These are phyloP conservation scores for Smutsia gigantea DNA, from an alignment of 2,797 vertebrate species.

Conservation along the genomic window DNA sequence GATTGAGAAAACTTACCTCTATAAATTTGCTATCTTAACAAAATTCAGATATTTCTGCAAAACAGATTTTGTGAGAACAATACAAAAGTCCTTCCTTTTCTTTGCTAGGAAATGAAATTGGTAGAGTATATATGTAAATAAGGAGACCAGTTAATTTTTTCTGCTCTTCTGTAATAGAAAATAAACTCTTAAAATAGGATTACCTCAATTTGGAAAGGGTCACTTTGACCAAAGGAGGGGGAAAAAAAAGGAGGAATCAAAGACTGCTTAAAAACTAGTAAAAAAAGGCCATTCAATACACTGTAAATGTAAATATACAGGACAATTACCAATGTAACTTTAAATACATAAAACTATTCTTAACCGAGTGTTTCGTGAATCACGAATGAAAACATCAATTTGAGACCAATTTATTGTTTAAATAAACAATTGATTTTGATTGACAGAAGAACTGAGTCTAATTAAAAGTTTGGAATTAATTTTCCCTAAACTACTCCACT, in stretches of 20 bases:
- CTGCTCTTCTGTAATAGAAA: neutral
- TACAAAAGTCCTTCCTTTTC: neutral
- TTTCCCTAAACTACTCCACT: neutral
- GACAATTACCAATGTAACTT: neutral
- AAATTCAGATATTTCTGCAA: slow-evolving; percentile 33
- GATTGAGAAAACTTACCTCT: neutral
- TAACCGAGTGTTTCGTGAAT: neutral
- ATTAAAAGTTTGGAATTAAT: slow-evolving; percentile 12
- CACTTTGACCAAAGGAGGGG: neutral
- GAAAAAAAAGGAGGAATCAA: neutral
- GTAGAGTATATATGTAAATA: neutral
- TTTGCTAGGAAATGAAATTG: slow-evolving; percentile 26
- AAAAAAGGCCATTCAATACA: neutral
- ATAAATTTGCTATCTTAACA: slow-evolving; percentile 4
- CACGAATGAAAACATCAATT: neutral
- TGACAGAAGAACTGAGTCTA: neutral
- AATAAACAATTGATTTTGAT: neutral
- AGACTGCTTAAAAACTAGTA: neutral
- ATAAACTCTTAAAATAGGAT: slow-evolving; percentile 13
- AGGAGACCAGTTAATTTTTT: neutral
- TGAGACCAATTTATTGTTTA: neutral
- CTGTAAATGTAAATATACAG: neutral
- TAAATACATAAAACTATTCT: neutral
- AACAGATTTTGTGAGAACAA: neutral
- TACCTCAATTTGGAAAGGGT: neutral